Conservation (phyloP, 2,888 invertebrate species). For the Andrena bicolor region DNA sequence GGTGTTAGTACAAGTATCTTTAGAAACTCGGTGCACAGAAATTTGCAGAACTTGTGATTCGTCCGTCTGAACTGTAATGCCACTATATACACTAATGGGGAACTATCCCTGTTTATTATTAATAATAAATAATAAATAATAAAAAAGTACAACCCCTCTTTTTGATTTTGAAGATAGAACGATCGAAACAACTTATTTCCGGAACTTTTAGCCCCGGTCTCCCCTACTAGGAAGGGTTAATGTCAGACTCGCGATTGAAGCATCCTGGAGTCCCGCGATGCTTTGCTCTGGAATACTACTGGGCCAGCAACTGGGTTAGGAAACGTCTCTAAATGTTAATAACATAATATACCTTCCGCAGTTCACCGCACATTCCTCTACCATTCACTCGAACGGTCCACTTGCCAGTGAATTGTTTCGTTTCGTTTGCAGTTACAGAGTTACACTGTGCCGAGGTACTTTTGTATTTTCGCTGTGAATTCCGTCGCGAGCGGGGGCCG, state of each 20-base stretch:
- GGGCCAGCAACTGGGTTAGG: background rate
- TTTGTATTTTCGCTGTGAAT: slow-evolving; percentile 1
- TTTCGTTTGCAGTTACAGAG: background rate
- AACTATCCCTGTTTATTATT: no score
- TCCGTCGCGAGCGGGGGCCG: background rate
- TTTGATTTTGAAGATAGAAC: no score
- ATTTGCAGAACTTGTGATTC: no score
- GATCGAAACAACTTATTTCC: no score
- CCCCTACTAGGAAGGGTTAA: background rate
- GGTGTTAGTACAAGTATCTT: no score
- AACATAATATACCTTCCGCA: background rate
- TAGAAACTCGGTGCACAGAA: no score
- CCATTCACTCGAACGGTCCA: background rate
- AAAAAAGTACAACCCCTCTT: no score
- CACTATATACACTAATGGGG: no score
- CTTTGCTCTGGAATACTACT: background rate
- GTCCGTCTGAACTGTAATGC: no score
- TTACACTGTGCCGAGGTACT: background rate
- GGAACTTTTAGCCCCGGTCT: no score
- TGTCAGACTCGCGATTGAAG: background rate
- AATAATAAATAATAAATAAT: no score
- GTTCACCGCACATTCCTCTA: slow-evolving; percentile 3
- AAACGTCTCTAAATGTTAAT: background rate
- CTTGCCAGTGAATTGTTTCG: slow-evolving; percentile 10
- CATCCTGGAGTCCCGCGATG: background rate